phyloP scores from a whole-genome alignment of 2,113 vertebrate genomes.

The Candoia aspera region DNA sequence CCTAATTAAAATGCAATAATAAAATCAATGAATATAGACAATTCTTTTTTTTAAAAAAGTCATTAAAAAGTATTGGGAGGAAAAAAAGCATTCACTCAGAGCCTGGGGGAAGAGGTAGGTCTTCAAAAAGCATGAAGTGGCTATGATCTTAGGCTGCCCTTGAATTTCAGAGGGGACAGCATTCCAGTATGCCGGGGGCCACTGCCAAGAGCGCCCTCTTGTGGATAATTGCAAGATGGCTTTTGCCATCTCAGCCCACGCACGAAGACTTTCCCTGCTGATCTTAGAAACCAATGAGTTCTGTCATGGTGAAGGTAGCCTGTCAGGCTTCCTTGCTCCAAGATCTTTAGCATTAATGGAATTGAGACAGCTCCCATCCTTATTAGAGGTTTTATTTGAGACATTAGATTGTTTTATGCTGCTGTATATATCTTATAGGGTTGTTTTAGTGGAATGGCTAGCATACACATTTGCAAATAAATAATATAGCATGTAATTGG shows the following conservation, averaged over 20 bases:
- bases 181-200: background rate
- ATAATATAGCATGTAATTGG: conserved; percentile 1
- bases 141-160: background rate
- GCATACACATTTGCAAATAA: background rate
- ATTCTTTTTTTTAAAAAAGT: background rate
- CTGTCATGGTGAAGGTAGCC: background rate
- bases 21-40: background rate
- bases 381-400: background rate
- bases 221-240: background rate
- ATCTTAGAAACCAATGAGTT: background rate
- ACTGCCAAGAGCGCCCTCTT: background rate
- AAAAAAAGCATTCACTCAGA: background rate
- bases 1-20: background rate
- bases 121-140: background rate
- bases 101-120: background rate
- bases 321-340: background rate
- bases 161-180: background rate
- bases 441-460: background rate
- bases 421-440: background rate
- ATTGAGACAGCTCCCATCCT: background rate
- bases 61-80: background rate
- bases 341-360: background rate
- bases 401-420: background rate
- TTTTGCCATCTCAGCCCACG: background rate
- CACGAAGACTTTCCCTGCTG: background rate